Percentiles rank a stretch among this genome's conserved stretches.
Evolutionary conservation across 2,888 invertebrate species (phyloP).

Genomic region (Megaustenia siamemsis): DNA sequence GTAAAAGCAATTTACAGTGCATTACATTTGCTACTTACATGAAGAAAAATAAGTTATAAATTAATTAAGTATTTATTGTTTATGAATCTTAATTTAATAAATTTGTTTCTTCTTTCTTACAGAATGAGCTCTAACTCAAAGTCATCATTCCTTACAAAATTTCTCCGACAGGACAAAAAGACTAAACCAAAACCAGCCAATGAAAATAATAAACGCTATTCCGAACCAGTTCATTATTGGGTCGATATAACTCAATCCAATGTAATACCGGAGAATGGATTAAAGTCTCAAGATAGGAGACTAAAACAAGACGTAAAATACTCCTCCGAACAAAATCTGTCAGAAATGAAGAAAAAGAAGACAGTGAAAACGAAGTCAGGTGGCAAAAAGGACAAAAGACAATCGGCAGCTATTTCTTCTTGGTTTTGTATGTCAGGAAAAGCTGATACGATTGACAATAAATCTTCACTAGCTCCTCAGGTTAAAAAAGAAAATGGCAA

Average conservation of each 20-base stretch:
- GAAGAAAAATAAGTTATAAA: too few species aligned
- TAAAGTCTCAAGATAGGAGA: neutral
- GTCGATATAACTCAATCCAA: neutral
- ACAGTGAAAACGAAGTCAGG: neutral
- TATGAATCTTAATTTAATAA: too few species aligned
- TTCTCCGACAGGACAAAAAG: constrained; percentile 21
- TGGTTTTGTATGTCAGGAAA: constrained; percentile 45
- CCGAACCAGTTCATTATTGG: constrained; percentile 22
- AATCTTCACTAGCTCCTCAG: neutral
- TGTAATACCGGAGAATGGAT: neutral
- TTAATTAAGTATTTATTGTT: too few species aligned
- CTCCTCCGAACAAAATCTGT: constrained; percentile 7
- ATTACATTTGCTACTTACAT: too few species aligned
- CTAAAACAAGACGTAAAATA: neutral
- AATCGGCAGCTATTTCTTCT: neutral
- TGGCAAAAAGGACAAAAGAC: neutral
- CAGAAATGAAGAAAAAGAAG: constrained; percentile 7
- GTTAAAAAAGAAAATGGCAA: neutral
- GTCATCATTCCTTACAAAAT: constrained; percentile 3
- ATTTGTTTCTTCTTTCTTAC: neutral
- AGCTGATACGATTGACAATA: constrained; percentile 34
- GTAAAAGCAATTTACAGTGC: too few species aligned
- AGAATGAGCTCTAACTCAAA: constrained; percentile 21
- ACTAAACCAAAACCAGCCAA: neutral
- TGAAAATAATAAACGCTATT: constrained; percentile 12